Conservation (phyloP, 2,113 vertebrate species). For the Mustelus asterias region DNA sequence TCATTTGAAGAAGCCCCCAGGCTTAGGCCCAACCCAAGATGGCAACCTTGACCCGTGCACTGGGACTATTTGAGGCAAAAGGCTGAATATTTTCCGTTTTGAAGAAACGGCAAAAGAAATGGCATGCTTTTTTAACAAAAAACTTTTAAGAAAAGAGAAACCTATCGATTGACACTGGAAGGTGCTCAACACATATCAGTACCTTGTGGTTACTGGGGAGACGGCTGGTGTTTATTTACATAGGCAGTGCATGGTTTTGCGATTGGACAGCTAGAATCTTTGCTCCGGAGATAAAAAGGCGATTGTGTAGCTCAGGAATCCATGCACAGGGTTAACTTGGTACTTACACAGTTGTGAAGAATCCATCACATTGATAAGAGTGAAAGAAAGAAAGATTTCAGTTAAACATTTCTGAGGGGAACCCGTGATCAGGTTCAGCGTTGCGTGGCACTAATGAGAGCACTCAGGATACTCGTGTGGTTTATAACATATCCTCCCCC, state of each 20-base stretch:
- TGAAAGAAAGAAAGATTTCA: not conserved
- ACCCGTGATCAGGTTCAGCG: not conserved
- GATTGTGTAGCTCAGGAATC: not conserved
- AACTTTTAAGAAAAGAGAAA: not conserved
- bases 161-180: not conserved
- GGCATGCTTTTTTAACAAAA: not conserved
- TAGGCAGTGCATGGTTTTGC: not conserved
- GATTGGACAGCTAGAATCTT: not conserved
- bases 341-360: not conserved
- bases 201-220: not conserved
- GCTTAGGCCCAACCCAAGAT: not conserved
- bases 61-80: not conserved
- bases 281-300: not conserved
- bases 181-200: not conserved
- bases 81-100: not conserved
- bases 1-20: not conserved
- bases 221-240: not conserved
- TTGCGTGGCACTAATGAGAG: not conserved
- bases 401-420: slow-evolving; percentile 16
- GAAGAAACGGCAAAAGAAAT: not conserved
- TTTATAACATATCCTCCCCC: not conserved
- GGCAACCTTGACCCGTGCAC: not conserved
- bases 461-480: not conserved
- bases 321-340: not conserved
- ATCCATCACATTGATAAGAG: not conserved